Evolutionary conservation across 2,888 invertebrate genomes (phyloP), one percentile per base, ranked within the genome.

Genomic region (Ornithoptera alexandrae): DNA sequence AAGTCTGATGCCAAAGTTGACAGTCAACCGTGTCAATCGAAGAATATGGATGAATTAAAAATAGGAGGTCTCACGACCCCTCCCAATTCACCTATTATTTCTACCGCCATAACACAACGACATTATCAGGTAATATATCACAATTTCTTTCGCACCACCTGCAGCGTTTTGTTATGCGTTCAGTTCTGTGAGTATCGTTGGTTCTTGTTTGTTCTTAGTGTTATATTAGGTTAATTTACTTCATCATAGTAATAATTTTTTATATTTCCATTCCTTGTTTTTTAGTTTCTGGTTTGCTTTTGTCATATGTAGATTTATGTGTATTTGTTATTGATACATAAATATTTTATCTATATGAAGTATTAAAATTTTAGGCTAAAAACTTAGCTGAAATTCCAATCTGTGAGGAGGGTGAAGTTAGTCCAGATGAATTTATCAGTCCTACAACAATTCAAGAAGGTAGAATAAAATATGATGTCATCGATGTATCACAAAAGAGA

Each of bases 71-170:
- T 94, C 71, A 88, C 93, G 59, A 95, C 95, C 72, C 96, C 96
- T 71, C 96, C 96, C 73, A 96, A 96, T 84, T 96, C 96, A 60
- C 96, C 96, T 63, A 95, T 95, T 85, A 95, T 95, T 74, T 95
- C 95, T 63, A 93, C 94, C 76, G 86, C 89, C 69, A 93, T 95
- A 81, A 92, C 92, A 76, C 94, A 94, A 78, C 93, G 93, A 78
- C 93, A 90, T 78, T 94, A 93, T 83, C 94, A 94, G 93, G 94
- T 94, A 92, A 88, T 75, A 77, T 76, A 78, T 76, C 65, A 80
- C 80, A 72, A 79, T 75, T 81, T 79, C 72, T 75, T 78, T 73
- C 75, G 80, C 76, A 78, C 79, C 82, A 80, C 84, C 80, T 82
- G 80, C 84, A 81, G 81, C 84, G 81, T 81, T 78, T 82, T 86